Evolutionary conservation across 2,797 vertebrate genomes (phyloP).

Genomic region (Jordanella pulchra): DNA sequence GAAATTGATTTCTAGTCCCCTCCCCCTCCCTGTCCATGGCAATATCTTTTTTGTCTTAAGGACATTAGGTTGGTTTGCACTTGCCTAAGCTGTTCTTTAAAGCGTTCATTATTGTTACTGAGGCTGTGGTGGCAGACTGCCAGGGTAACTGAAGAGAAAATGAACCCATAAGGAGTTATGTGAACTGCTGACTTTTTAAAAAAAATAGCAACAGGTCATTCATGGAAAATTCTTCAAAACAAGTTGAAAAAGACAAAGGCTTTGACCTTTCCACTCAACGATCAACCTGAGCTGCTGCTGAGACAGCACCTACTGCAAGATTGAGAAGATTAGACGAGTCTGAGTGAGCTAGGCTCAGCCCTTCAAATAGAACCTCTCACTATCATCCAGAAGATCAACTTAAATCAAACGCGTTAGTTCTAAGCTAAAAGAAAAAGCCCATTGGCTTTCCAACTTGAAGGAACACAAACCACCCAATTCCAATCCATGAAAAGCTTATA

Average conservation of each 20-base stretch:
- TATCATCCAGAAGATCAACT: constrained; percentile 59
- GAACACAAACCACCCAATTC: constrained; percentile 48
- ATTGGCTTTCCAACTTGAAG: constrained; percentile 43
- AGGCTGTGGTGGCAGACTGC: constrained; percentile 66
- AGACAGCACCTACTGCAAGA: constrained; percentile 63
- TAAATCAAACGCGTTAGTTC: constrained; percentile 68
- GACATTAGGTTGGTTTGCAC: constrained; percentile 83
- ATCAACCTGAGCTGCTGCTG: constrained; percentile 66
- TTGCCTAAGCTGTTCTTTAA: constrained; percentile 85
- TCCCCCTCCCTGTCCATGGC: constrained; percentile 77
- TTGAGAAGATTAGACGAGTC: constrained; percentile 66
- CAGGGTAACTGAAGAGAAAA: constrained; percentile 65
- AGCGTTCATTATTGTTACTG: constrained; percentile 83
- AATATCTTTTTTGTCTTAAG: constrained; percentile 89
- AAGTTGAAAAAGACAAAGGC: constrained; percentile 59
- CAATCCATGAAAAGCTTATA: constrained; percentile 42
- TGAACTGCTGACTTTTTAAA: constrained; percentile 54
- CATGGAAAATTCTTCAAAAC: constrained; percentile 63
- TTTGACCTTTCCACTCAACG: constrained; percentile 64
- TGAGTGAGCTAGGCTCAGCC: constrained; percentile 52
- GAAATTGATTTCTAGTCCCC: constrained; percentile 86
- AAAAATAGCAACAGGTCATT: constrained; percentile 67
- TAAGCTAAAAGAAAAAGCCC: constrained; percentile 48
- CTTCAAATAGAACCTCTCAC: constrained; percentile 65
- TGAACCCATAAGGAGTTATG: constrained; percentile 51